A percentile compares a stretch with the other conserved stretches of the same genome.
phyloP scores from a whole-genome alignment of 2,113 vertebrate genomes.

The Aptenodytes patagonicus region DNA sequence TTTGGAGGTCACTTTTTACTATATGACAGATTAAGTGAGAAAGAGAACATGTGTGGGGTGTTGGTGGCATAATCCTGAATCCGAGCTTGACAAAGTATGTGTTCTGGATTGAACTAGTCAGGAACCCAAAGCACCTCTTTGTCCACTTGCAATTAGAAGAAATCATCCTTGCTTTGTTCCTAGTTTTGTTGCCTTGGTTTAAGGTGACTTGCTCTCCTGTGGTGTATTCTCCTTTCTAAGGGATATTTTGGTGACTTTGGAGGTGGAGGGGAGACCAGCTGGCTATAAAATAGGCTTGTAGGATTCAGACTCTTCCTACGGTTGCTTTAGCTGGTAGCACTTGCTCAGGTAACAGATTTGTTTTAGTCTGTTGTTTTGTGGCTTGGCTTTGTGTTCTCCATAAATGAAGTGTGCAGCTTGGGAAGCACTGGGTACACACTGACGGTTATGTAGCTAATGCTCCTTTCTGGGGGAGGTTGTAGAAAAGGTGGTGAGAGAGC shows the following conservation, averaged over 20 bases:
- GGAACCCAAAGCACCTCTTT: not conserved
- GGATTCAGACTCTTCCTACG: not conserved
- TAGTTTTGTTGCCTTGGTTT: not conserved
- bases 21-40: not conserved
- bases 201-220: not conserved
- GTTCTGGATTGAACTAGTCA: not conserved
- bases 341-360: not conserved
- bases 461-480: not conserved
- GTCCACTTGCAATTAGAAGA: not conserved
- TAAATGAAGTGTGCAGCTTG: not conserved
- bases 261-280: not conserved
- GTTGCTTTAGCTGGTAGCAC: not conserved
- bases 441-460: fast-evolving
- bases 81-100: not conserved
- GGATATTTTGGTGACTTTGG: not conserved
- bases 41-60: not conserved
- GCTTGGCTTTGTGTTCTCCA: not conserved
- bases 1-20: not conserved
- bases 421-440: not conserved
- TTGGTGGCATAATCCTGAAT: not conserved
- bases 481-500: not conserved
- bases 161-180: not conserved
- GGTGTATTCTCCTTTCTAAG: not conserved
- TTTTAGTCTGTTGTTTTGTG: not conserved
- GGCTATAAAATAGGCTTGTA: not conserved